Conservation (phyloP, 2,797 vertebrate species). For the Galago senegalensis region DNA sequence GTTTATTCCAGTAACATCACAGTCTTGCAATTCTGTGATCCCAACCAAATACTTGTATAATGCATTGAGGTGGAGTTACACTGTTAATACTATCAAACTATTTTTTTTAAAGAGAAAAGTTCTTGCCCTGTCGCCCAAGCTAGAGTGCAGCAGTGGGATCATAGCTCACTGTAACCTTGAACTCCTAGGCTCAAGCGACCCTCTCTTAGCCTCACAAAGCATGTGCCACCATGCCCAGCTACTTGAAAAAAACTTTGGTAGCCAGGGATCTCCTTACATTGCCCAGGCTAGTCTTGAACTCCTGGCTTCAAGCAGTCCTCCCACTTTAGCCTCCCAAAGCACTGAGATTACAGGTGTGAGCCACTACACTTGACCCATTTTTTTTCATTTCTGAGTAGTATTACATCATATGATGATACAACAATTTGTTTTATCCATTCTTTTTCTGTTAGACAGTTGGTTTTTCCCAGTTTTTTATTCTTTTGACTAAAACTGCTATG, state of each 20-base stretch:
- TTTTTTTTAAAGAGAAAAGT: neutral
- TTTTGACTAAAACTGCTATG: conserved; percentile 14
- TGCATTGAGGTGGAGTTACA: neutral
- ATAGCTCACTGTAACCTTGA: neutral
- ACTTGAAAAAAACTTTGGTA: too few species aligned
- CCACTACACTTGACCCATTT: neutral
- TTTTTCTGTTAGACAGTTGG: neutral
- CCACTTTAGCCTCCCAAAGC: too few species aligned
- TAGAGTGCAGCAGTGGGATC: neutral
- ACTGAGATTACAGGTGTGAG: too few species aligned
- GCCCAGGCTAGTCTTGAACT: too few species aligned
- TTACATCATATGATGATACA: neutral
- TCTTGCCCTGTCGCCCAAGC: neutral
- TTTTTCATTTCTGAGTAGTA: conserved; percentile 34
- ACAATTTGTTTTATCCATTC: conserved; percentile 36
- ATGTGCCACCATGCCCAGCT: too few species aligned
- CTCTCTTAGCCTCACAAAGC: neutral
- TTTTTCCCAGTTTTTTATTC: conserved; percentile 44
- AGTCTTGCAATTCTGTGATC: neutral
- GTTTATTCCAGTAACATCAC: neutral
- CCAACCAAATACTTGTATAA: neutral
- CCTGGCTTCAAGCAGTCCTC: neutral
- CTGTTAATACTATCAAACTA: neutral
- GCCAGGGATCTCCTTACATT: too few species aligned
- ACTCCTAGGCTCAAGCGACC: neutral